Evolutionary conservation across 1,140 invertebrate species (phyloP).

Genomic region (Drosophila kurseongensis): DNA sequence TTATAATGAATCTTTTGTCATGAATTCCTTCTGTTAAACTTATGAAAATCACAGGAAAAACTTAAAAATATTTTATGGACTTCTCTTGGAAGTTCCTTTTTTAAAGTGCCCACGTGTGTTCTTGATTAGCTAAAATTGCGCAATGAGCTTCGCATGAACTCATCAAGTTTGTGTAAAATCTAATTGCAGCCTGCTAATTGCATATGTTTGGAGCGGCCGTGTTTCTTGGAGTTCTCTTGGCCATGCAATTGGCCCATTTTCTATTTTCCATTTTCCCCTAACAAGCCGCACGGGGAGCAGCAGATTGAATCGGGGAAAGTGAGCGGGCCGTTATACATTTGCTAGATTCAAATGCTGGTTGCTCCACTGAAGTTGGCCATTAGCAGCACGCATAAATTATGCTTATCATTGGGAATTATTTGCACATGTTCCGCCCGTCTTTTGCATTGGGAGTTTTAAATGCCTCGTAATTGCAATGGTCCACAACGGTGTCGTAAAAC

Average conservation of each 20-base stretch:
- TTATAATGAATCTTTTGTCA: too few species aligned
- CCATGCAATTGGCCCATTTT: constrained; percentile 74
- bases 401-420: constrained; percentile 75
- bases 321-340: constrained; percentile 25
- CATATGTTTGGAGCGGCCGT: constrained; percentile 36
- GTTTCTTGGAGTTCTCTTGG: constrained; percentile 35
- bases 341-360: constrained; percentile 21
- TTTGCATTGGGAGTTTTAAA: constrained; percentile 46
- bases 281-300: constrained; percentile 15
- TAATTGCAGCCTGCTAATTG: constrained; percentile 42
- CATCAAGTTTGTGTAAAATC: constrained; percentile 28
- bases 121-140: constrained; percentile 56
- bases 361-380: constrained; percentile 47
- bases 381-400: constrained; percentile 70
- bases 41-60: too few species aligned
- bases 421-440: constrained; percentile 60
- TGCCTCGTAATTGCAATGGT: constrained; percentile 72
- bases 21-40: too few species aligned
- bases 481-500: constrained; percentile 64
- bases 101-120: constrained; percentile 9
- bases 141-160: constrained; percentile 16
- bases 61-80: too few species aligned
- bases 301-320: neutral
- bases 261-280: constrained; percentile 52
- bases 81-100: neutral